Base-by-base conservation (phyloP, 1,140 invertebrate genomes). In the Ditylenchus dipsaci region DNA sequence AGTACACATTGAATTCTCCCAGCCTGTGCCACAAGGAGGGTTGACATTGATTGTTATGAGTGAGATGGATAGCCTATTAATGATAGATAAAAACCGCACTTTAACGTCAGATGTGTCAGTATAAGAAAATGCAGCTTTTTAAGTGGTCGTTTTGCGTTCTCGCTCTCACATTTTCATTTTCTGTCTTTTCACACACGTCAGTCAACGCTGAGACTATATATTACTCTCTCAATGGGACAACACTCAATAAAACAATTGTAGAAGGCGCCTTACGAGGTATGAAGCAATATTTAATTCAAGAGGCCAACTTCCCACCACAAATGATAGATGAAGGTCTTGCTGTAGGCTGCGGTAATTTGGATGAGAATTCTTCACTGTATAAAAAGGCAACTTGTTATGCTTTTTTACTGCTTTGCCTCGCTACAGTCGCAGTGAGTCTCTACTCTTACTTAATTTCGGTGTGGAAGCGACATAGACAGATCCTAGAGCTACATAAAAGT, bases 1-100 rank as follows among this genome's bases (percentile, higher is more conserved):
- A n/a, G 19, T 68, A 1, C 57, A 67, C 30, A 56, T 68, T 1
- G 26, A 33, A 0, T 68, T 68, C 13, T 67, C 67, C 65, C 13
- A 30, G 8, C 63, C 63, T 1, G 19, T 68, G 0, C 67, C 67
- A 17, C 9, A 8, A 0, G 59, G 67, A 1, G 67, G 67, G 0
- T 17, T 68, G 1, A 47, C 43, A 9, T 23, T 67, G 11, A 67
- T 67, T 71, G 65, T 42, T 0, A 66, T 66, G 21, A 47, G 17
- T 0, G 65, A 64, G 42, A 43, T 43, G 0, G 63, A 64, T 43
- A 43, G 63, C 1, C 29, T 64, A 42, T 49, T 64, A 49, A 42
- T 64, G 17, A 64, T 64, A 33, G 63, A 64, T 45, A 45, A 45
- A 45, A 45, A 45, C n/a, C 43, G 43, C 11, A n/a, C 43, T 13